Base-by-base conservation (phyloP, 2,113 vertebrate genomes). In the Corythornis madagascariensis region DNA sequence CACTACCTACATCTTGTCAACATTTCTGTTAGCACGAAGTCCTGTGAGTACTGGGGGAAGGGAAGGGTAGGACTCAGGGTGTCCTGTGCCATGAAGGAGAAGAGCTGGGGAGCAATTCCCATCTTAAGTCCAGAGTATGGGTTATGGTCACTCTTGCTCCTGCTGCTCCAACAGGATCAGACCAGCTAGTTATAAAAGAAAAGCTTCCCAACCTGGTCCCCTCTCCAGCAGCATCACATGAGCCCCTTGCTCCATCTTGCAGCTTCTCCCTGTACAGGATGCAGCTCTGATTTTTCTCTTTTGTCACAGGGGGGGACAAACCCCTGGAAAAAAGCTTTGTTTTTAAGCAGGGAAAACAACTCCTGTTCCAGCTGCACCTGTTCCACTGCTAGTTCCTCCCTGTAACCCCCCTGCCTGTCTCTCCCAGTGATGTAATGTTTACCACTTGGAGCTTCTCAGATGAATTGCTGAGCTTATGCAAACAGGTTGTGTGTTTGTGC, bases 381-480 rank as follows among this genome's bases (percentile, higher is more conserved):
- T 60, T 73, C 70, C 72, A 48, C 52, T 61, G 67, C 79, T 21
- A 1, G 45, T 93, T 77, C 83, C 65, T 88, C 38, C 18, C 43
- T 86, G 79, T 50, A 77, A 61, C 71, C 40, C 60, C 75, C 79
- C 48, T 86, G 75, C 13, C 88, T 50, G 45, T 61, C 82, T 73
- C 63, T 33, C 80, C 59, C 65, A 50, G n/a, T 93, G 92, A 92
- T 80, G 73, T 89, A 89, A 65, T 95, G 85, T 96, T 96, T 93
- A 83, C 89, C 76, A 92, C 79, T 85, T 89, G 92, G 69, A 88
- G 89, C 78, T 89, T 13, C 91, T 93, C 89, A 65, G 72, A 92
- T 91, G 85, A 95, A 92, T 96, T 88, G 78, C 79, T 88, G 48
- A 91, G 85, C 92, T 93, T 95, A 87, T 92, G 91, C 87, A 96